Base-by-base conservation (phyloP, 2,888 invertebrate species). In the Limenitis camilla region DNA sequence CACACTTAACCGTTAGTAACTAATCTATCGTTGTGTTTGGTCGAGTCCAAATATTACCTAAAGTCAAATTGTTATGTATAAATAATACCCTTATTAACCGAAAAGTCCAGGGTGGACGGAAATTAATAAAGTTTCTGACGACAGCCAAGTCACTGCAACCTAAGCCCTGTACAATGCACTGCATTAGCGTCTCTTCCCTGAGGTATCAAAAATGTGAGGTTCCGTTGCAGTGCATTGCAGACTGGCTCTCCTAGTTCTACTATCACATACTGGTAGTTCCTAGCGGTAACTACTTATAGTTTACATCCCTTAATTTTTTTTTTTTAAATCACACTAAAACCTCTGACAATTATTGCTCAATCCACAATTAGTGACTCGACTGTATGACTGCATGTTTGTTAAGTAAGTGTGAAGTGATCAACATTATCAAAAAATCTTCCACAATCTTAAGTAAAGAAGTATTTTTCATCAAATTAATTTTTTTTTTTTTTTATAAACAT, bases 111-210 rank as follows among this genome's bases (percentile, higher is more conserved):
- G 9, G 11, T 38, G 36, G 50, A 51, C 50, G 50, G 50, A 50
- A 40, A 33, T n/a, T 33, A 45, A 45, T 39, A 40, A 29, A 19
- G 43, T 30, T 49, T 53, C 44, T 48, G 52, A 56, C 47, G 36
- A 53, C 51, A 52, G 49, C 46, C 58, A 51, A 9, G 53, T 49
- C 53, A 49, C 38, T 40, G 29, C 28, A 53, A 49, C 36, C 10
- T 29, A 29, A 10, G 45, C 38, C 38, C 6, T 6, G 8, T 6
- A 4, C 19, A 31, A 36, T 45, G 45, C 29, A 30, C 36, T 45
- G 29, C 9, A n/a, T 45, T 29, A 30, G 6, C 11, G 35, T 36
- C 9, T 35, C 4, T n/a, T 35, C n/a, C n/a, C n/a, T n/a, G n/a
- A n/a, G n/a, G n/a, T n/a, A n/a, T n/a, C n/a, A n/a, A n/a, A 1